phyloP scores from a whole-genome alignment of 2,797 vertebrate genomes.

The Leucoraja ocellata region DNA sequence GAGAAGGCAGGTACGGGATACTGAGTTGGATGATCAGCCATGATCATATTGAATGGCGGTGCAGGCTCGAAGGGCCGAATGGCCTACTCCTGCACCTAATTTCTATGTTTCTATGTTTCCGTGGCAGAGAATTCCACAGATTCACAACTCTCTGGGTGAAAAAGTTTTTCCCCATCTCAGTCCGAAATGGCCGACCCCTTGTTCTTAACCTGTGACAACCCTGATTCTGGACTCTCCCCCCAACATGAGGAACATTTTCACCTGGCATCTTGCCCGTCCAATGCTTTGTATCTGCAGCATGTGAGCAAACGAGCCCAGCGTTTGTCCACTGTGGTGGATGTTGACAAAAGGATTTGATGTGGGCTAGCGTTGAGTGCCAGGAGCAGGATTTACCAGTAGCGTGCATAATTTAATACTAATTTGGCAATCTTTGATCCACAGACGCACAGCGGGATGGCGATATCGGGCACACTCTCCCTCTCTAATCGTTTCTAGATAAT shows the following conservation, averaged over 20 bases:
- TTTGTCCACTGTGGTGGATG: neutral
- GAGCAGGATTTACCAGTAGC: conserved; percentile 27
- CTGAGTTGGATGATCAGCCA: no score
- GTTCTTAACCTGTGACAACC: no score
- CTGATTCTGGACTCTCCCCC: no score
- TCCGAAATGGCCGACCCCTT: no score
- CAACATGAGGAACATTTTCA: neutral
- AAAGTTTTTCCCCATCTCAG: no score
- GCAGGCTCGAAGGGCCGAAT: no score
- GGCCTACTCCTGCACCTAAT: no score
- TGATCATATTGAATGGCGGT: no score
- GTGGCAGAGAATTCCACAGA: no score
- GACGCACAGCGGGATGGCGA: neutral
- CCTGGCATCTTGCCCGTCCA: neutral
- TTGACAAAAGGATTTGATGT: neutral
- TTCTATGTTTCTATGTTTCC: no score
- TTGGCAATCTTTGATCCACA: conserved; percentile 24
- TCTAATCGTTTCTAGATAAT: conserved; percentile 28
- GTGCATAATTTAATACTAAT: conserved; percentile 28
- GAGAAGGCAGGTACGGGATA: no score
- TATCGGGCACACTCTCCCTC: neutral
- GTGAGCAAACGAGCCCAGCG: neutral
- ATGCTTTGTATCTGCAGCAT: neutral
- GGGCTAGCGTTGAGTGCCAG: neutral
- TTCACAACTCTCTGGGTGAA: no score